Percentiles rank a stretch among this genome's conserved stretches.
These are phyloP conservation scores for Eulithis testata DNA, from an alignment of 2,888 invertebrate genomes.

Conservation along the genomic window DNA sequence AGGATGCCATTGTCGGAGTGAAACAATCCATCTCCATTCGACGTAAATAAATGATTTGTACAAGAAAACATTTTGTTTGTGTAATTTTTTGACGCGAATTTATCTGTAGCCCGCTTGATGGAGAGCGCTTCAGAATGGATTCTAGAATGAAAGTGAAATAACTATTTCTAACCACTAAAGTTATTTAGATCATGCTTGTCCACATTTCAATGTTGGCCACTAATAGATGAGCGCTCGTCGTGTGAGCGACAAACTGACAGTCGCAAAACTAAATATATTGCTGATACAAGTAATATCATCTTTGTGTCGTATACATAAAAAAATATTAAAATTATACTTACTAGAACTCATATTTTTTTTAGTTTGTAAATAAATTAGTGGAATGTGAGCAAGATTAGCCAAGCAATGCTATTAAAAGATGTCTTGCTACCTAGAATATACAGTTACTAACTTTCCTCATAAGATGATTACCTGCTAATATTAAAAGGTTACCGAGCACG, in stretches of 20 bases:
- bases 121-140: conserved; percentile 9
- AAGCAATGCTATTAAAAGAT: too few species aligned
- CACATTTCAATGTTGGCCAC: not conserved
- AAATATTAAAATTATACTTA: too few species aligned
- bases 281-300: too few species aligned
- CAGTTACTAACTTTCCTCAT: too few species aligned
- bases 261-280: not conserved
- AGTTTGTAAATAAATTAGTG: too few species aligned
- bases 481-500: too few species aligned
- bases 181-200: conserved; percentile 14
- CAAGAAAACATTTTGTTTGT: conserved; percentile 39
- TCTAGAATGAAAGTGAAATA: conserved; percentile 11
- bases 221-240: not conserved
- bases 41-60: conserved; percentile 38
- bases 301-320: too few species aligned
- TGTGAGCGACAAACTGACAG: not conserved
- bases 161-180: conserved; percentile 13
- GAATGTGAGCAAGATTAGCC: too few species aligned
- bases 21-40: conserved; percentile 33
- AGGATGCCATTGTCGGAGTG: conserved; percentile 32
- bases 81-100: conserved; percentile 43
- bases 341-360: too few species aligned
- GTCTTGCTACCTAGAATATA: too few species aligned
- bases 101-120: conserved; percentile 29
- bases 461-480: too few species aligned